These are phyloP conservation scores for Nothobranchius furzeri DNA, from an alignment of 2,113 vertebrate species.

Conservation along the genomic window DNA sequence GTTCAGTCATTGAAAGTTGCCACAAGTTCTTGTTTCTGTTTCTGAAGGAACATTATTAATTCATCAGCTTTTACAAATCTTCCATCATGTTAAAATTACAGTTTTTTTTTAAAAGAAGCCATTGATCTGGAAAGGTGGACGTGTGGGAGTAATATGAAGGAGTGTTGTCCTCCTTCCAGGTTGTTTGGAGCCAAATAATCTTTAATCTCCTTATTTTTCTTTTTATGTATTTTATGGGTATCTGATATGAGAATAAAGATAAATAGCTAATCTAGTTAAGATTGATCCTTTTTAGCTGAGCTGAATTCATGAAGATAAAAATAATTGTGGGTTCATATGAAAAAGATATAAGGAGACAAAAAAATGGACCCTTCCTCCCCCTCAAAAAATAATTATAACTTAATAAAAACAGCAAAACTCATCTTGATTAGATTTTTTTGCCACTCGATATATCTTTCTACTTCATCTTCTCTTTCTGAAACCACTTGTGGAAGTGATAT, in stretches of 20 bases:
- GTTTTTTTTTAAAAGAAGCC: no score
- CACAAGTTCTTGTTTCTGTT: no score
- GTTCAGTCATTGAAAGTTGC: no score
- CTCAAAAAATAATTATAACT: no score
- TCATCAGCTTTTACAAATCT: no score
- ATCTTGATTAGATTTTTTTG: no score
- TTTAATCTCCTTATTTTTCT: slow-evolving; percentile 15
- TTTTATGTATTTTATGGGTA: slow-evolving; percentile 22
- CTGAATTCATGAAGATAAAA: slow-evolving; percentile 57
- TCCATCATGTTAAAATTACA: no score
- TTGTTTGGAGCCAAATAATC: slow-evolving; percentile 24
- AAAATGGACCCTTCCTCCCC: no score
- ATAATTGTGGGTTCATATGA: slow-evolving; percentile 34
- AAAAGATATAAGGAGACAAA: slow-evolving; percentile 2
- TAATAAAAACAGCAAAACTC: neutral
- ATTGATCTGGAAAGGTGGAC: neutral
- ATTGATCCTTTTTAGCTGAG: slow-evolving; percentile 39
- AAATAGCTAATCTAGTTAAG: slow-evolving; percentile 64
- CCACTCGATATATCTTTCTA: neutral
- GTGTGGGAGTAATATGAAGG: slow-evolving; percentile 3
- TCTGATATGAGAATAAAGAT: slow-evolving; percentile 44
- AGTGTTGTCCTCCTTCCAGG: neutral
- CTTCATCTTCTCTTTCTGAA: neutral
- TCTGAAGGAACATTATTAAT: no score
- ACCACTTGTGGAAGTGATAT: neutral